These are phyloP conservation scores for Rattus norvegicus DNA, from an alignment of 2,113 vertebrate genomes.

Conservation along the genomic window GRCr8 NC_086031.1:89192001-89192500, in stretches of 20 bases:
- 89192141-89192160: constrained; percentile 35
- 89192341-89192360: not conserved
- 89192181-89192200: not conserved
- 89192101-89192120: constrained; percentile 6
- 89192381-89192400: constrained; percentile 3
- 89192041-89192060: not conserved
- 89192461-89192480: not conserved
- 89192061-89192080: constrained; percentile 31
- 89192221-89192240: not conserved
- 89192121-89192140: not conserved
- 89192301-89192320: not conserved
- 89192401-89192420: not conserved
- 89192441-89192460: not conserved
- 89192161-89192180: constrained; percentile 36
- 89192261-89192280: not conserved
- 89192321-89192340: not conserved
- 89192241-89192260: not conserved
- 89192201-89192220: constrained; percentile 17
- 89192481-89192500: not conserved
- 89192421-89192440: not conserved
- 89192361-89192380: not conserved
- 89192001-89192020: not conserved
- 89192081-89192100: not conserved
- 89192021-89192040: constrained; percentile 30
- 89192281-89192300: not conserved